Evolutionary conservation across 2,888 invertebrate genomes (phyloP), one percentile per base, ranked within the genome.

Genomic region (Chloroclystis v-ata): DNA sequence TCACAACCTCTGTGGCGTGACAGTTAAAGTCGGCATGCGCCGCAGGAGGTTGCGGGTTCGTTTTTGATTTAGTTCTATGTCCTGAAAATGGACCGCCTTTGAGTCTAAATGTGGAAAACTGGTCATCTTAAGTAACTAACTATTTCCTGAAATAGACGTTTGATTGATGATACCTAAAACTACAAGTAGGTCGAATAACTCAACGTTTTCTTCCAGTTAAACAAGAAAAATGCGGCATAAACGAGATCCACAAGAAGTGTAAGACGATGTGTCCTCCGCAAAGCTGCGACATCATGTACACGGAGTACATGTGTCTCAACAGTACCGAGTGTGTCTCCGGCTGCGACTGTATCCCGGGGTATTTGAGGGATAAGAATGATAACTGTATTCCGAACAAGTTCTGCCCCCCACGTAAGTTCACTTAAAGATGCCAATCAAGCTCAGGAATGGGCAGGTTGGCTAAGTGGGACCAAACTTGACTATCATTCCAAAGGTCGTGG

Each of bases 191-290:
- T n/a, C n/a, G n/a, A n/a, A n/a, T n/a, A n/a, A n/a, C 25, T 25
- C 10, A 33, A 28, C 8, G 3, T 35, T 28, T 25, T 30, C 6
- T 37, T 44, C 12, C 28, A 43, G 43, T 11, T n/a, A 35, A 38
- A 37, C 43, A 26, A 9, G 24, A 33, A 20, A 38, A 13, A 4
- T 71, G 72, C 43, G 65, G 67, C 11, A 29, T 40, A 24, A 73
- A 75, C 32, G 75, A 76, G 58, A 37, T 53, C 9, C 49, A 43
- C 3, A 61, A 62, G 0, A 30, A 54, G 1, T 72, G 71, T 47
- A 62, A 52, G 45, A 63, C 57, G 1, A 52, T 56, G 8, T 75
- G 75, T 11, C 72, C 68, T 0, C 75, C 74, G 2, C 66, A 69
- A 26, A 60, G 56, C 20, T 75, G 75, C 35, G 62, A 70, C 8